Conservation (phyloP, 2,113 vertebrate genomes). For the Dascyllus trimaculatus region DNA sequence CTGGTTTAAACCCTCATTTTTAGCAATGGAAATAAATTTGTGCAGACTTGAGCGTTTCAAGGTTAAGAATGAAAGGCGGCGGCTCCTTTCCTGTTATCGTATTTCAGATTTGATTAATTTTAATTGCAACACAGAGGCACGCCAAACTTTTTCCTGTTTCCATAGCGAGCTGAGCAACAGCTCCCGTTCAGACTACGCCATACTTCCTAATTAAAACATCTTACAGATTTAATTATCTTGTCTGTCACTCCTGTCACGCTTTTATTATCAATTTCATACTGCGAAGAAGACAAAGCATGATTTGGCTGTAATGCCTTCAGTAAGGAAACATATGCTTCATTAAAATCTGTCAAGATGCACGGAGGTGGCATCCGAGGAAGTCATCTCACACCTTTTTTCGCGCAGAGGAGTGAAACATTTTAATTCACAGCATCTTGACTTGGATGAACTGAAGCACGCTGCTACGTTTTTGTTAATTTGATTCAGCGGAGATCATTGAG, state of each 20-base stretch:
- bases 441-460: neutral
- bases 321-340: slow-evolving; percentile 82
- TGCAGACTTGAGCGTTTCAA: too few species aligned
- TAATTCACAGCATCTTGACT: slow-evolving; percentile 51
- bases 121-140: neutral
- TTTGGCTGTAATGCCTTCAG: slow-evolving; percentile 67
- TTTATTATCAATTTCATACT: slow-evolving; percentile 61
- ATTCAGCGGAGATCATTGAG: neutral
- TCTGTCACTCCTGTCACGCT: slow-evolving; percentile 56
- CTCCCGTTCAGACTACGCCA: slow-evolving; percentile 37
- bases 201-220: slow-evolving; percentile 67
- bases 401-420: slow-evolving; percentile 52
- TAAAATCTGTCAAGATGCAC: slow-evolving; percentile 80
- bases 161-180: neutral
- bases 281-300: slow-evolving; percentile 55
- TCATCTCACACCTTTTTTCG: slow-evolving; percentile 59
- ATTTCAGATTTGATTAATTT: neutral
- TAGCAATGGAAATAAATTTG: neutral
- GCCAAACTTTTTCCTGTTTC: slow-evolving; percentile 19
- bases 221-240: slow-evolving; percentile 59
- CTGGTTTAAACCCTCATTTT: neutral
- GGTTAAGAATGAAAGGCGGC: too few species aligned
- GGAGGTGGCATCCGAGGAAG: slow-evolving; percentile 59
- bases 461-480: slow-evolving; percentile 6
- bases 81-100: neutral